phyloP scores from a whole-genome alignment of 1,140 invertebrate genomes.

The Drosophila orosa region DNA sequence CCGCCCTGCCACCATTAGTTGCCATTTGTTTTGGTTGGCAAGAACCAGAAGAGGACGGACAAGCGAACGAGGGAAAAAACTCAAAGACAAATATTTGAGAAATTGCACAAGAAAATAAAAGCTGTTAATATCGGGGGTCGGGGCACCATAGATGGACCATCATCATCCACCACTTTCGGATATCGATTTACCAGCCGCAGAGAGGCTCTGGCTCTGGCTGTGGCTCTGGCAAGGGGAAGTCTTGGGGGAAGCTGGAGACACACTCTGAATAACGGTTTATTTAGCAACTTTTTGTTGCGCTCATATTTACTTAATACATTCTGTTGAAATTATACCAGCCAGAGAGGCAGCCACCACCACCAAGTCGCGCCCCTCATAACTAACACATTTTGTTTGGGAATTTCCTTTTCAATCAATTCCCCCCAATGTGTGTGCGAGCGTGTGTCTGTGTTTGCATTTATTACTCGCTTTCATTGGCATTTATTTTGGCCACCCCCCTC shows the following conservation, averaged over 20 bases:
- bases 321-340: constrained; percentile 73
- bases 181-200: constrained; percentile 63
- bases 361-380: constrained; percentile 61
- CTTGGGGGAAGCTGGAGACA: constrained; percentile 12
- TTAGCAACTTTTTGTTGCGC: constrained; percentile 64
- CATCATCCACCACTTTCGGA: constrained; percentile 41
- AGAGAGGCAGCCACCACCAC: constrained; percentile 19
- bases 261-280: constrained; percentile 69
- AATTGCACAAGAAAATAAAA: constrained; percentile 71
- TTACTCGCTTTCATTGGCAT: constrained; percentile 79
- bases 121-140: constrained; percentile 61
- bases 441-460: constrained; percentile 67
- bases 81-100: constrained; percentile 75
- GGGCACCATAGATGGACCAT: constrained; percentile 25
- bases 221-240: background rate
- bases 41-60: constrained; percentile 12
- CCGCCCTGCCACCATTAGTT: constrained; percentile 55
- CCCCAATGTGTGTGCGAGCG: constrained; percentile 27
- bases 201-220: background rate
- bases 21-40: constrained; percentile 73
- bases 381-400: constrained; percentile 65
- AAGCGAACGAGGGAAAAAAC: constrained; percentile 22
- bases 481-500: constrained; percentile 59
- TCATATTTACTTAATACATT: constrained; percentile 82
- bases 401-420: constrained; percentile 65